These are phyloP conservation scores for Dione juno DNA, from an alignment of 2,888 invertebrate species.

Conservation along the genomic window DNA sequence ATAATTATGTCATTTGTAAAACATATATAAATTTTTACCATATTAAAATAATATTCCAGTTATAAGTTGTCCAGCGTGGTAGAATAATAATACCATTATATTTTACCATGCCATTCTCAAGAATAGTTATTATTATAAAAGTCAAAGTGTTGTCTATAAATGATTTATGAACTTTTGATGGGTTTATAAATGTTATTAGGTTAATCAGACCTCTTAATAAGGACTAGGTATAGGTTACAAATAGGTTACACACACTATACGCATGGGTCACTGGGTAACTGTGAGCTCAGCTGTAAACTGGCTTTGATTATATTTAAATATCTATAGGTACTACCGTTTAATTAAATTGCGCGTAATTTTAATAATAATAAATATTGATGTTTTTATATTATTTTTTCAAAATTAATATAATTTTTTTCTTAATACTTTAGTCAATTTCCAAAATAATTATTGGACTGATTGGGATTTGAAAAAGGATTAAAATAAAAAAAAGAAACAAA, in stretches of 20 bases:
- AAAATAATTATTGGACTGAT: background rate
- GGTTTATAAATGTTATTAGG: slow-evolving; percentile 34
- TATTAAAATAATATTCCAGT: background rate
- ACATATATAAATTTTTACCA: background rate
- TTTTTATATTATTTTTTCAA: background rate
- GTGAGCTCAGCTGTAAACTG: slow-evolving; percentile 41
- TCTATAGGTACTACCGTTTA: slow-evolving; percentile 25
- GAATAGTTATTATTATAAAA: slow-evolving; percentile 13
- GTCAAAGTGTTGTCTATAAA: slow-evolving; percentile 18
- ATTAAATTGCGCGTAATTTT: slow-evolving; percentile 27
- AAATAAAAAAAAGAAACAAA: slow-evolving; percentile 27
- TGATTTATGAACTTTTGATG: slow-evolving; percentile 20
- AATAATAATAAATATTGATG: background rate
- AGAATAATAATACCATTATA: background rate
- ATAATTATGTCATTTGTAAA: background rate
- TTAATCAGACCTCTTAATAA: slow-evolving; percentile 30
- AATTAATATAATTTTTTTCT: background rate
- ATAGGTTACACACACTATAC: slow-evolving; percentile 37
- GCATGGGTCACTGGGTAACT: slow-evolving; percentile 45
- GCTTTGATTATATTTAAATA: slow-evolving; percentile 36
- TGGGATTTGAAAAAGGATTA: background rate
- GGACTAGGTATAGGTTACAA: slow-evolving; percentile 40
- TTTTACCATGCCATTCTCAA: background rate
- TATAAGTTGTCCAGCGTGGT: background rate
- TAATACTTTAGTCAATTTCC: background rate